phyloP scores from a whole-genome alignment of 2,888 invertebrate genomes.

The Gonocerus acuteangulatus region DNA sequence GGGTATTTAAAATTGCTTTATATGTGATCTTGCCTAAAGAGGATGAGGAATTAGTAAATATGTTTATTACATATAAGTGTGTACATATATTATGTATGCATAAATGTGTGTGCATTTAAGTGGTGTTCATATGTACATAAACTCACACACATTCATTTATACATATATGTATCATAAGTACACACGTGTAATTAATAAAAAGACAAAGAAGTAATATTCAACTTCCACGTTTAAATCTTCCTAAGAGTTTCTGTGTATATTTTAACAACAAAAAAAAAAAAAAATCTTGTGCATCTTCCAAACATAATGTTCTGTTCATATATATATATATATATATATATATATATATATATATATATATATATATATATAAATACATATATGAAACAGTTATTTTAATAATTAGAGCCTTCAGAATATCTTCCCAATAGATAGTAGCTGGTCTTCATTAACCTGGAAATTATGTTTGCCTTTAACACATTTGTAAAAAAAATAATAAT shows the following conservation, averaged over 20 bases:
- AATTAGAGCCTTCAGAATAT: constrained; percentile 12
- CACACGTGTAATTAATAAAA: constrained; percentile 2
- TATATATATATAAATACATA: too few relatives aligned
- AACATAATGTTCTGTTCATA: constrained; percentile 3
- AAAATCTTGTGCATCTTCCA: constrained; percentile 11
- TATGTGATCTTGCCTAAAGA: constrained; percentile 21
- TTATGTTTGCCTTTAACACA: constrained; percentile 6
- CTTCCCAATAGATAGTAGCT: constrained; percentile 15
- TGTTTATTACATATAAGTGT: too few relatives aligned
- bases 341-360: too few relatives aligned
- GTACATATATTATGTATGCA: too few relatives aligned
- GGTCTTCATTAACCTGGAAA: constrained; percentile 8
- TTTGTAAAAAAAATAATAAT: neutral
- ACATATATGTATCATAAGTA: too few relatives aligned
- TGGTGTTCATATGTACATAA: too few relatives aligned
- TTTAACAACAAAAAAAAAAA: too few relatives aligned
- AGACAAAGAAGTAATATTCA: neutral
- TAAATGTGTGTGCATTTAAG: too few relatives aligned
- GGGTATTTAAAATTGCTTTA: constrained; percentile 17
- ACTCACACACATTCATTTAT: too few relatives aligned
- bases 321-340: constrained; percentile 14
- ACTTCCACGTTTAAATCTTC: constrained; percentile 19
- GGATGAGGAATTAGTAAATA: constrained; percentile 10
- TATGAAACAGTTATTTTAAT: constrained; percentile 2
- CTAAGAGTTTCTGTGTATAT: constrained; percentile 4